These are phyloP conservation scores for Oplegnathus fasciatus DNA, from an alignment of 2,113 vertebrate species.

Conservation along the genomic window DNA sequence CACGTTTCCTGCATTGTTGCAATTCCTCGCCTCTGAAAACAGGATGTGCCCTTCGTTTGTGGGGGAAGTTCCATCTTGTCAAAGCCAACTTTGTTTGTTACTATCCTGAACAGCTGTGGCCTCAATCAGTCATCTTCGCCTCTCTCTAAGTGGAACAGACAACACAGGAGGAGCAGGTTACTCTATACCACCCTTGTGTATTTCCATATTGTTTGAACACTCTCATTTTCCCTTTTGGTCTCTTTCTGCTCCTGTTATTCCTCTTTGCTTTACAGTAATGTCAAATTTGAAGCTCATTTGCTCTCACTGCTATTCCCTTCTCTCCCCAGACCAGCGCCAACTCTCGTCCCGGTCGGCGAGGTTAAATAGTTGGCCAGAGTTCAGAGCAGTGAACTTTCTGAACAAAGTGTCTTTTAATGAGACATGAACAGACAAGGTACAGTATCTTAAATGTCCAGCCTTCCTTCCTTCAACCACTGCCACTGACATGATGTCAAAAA, in stretches of 20 bases:
- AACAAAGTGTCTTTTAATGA: slow-evolving; percentile 69
- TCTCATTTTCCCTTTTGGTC: slow-evolving; percentile 32
- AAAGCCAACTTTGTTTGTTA: slow-evolving; percentile 67
- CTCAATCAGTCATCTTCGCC: slow-evolving; percentile 74
- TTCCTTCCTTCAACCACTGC: slow-evolving; percentile 48
- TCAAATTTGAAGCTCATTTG: slow-evolving; percentile 50
- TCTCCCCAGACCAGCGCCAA: background rate
- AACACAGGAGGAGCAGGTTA: slow-evolving; percentile 61
- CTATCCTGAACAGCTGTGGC: slow-evolving; percentile 73
- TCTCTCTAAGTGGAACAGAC: slow-evolving; percentile 70
- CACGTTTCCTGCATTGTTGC: slow-evolving; percentile 55
- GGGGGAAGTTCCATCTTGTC: slow-evolving; percentile 67
- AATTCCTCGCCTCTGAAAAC: slow-evolving; percentile 54
- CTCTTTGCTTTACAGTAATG: slow-evolving; percentile 34
- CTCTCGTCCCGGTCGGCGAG: slow-evolving; percentile 29
- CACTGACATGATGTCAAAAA: slow-evolving; percentile 48
- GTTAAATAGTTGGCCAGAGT: slow-evolving; percentile 66
- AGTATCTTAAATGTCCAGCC: slow-evolving; percentile 49
- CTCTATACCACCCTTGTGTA: slow-evolving; percentile 32
- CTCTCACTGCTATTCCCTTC: slow-evolving; percentile 6
- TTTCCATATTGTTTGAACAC: slow-evolving; percentile 45
- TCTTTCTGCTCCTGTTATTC: slow-evolving; percentile 30
- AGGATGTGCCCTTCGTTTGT: slow-evolving; percentile 68
- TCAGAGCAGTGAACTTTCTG: slow-evolving; percentile 56
- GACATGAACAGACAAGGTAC: slow-evolving; percentile 64